Evolutionary conservation across 64 coral and sea anemone genomes (phyloP).

Genomic region (Stichodactyla helianthus): DNA sequence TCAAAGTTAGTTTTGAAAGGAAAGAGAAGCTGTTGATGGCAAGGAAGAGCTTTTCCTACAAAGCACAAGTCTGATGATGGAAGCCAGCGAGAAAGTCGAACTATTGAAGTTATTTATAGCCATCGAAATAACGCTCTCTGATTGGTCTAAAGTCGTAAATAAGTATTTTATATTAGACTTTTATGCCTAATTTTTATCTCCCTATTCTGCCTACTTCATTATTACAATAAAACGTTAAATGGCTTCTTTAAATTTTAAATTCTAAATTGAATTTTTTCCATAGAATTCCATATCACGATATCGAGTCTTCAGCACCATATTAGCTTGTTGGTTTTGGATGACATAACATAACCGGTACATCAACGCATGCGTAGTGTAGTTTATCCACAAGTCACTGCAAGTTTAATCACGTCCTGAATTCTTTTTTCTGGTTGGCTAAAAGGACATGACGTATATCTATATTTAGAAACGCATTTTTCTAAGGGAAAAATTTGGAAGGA

Average conservation of each 20-base stretch:
- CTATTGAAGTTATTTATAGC: constrained; percentile 38
- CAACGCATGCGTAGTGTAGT: background rate
- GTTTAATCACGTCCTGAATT: constrained; percentile 49
- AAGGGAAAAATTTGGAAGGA: constrained; percentile 6
- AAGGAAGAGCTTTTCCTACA: constrained; percentile 14
- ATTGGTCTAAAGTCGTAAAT: constrained; percentile 27
- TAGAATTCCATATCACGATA: background rate
- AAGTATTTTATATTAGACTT: constrained; percentile 10
- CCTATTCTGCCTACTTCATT: background rate
- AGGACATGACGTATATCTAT: constrained; percentile 35
- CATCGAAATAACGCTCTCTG: constrained; percentile 10
- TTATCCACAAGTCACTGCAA: constrained; percentile 15
- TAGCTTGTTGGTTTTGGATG: background rate
- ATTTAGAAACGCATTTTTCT: constrained; percentile 48
- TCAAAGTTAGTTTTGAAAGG: background rate
- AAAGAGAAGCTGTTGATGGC: constrained; percentile 2
- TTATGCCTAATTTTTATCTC: background rate
- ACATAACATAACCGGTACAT: background rate
- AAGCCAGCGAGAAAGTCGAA: constrained; percentile 20
- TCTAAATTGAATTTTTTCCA: background rate
- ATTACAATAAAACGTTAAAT: background rate
- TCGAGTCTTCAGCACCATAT: background rate
- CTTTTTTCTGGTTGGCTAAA: constrained; percentile 31
- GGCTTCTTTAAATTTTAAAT: background rate
- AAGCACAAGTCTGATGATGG: background rate